Base-by-base conservation (phyloP, 2,797 vertebrate genomes). In the Malacoraja senta region DNA sequence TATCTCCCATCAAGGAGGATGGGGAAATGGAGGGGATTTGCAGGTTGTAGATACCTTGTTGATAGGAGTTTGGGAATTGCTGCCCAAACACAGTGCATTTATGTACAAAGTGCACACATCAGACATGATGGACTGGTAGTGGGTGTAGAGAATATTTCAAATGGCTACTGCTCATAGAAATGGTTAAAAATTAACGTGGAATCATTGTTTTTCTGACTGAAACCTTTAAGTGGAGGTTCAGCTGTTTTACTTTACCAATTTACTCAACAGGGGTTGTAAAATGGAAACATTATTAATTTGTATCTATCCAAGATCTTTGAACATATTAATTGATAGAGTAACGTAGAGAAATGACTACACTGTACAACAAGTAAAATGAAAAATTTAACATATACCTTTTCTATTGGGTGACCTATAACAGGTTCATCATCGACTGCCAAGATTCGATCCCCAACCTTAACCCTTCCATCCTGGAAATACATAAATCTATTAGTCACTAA, bases 341-440 rank as follows among this genome's bases (percentile, higher is more conserved):
- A 17, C 8, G 53, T 15, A 35, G n/a, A 35, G 32, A 32, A 63
- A 19, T 21, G 19, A 63, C 3, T 65, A 65, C 32, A 35, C 19
- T 19, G 35, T 65, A 93, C n/a, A 24, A 19, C 71, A 92, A 32
- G 3, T 44, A 19, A 19, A 76, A 81, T 93, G 53, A 3, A 83
- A 83, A 44, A 68, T 78, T 61, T 81, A 71, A 29, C 9, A 13
- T 77, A n/a, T 95, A 99, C 98, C 97, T 97, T 97, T 94, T 98
- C 97, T 94, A 97, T 95, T 91, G 96, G 96, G 95, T 95, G 96
- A 26, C 97, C 97, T 3, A 96, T 94, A 94, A 98, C 97, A 32
- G 97, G 95, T 96, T 99, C 97, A 94, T 97, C 97, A 93, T 98
- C 97, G 93, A 98, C 96, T 93, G 97, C 96, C 93, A 97, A 94